Conservation (phyloP, 2,113 vertebrate species). For the Brienomyrus longianalis region DNA sequence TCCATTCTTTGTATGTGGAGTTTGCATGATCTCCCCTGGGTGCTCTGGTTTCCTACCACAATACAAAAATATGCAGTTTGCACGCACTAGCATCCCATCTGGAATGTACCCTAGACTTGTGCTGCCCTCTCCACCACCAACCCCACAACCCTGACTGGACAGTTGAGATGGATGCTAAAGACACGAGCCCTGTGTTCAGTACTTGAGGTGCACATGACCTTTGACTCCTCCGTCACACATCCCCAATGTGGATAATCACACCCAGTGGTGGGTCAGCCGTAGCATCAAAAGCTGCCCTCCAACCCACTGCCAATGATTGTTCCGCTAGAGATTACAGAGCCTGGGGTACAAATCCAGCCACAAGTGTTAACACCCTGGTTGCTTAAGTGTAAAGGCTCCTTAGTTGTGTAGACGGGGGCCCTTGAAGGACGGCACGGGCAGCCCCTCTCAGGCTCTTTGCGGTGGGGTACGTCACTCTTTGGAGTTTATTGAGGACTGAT, state of each 20-base stretch:
- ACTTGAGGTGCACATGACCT: not conserved
- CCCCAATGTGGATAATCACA: not conserved
- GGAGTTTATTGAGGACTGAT: not conserved
- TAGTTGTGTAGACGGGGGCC: not conserved
- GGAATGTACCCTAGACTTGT: not conserved
- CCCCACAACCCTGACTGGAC: not conserved
- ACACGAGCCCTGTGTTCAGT: not conserved
- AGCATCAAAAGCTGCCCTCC: not conserved
- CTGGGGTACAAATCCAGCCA: not conserved
- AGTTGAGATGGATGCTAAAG: not conserved
- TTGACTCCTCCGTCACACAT: not conserved
- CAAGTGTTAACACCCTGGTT: not conserved
- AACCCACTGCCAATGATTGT: not conserved
- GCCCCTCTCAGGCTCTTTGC: not conserved
- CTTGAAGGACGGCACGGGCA: not conserved
- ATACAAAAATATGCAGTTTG: not conserved
- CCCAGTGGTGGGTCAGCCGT: not conserved
- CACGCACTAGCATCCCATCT: not conserved
- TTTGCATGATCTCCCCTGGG: not conserved
- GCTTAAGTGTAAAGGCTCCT: not conserved
- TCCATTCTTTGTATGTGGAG: not conserved
- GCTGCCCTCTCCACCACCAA: not conserved
- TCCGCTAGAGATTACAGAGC: not conserved
- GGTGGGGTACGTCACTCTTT: not conserved
- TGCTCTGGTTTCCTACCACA: not conserved